These are phyloP conservation scores for Meta bourneti DNA, from an alignment of 2,888 invertebrate species.

Conservation along the genomic window DNA sequence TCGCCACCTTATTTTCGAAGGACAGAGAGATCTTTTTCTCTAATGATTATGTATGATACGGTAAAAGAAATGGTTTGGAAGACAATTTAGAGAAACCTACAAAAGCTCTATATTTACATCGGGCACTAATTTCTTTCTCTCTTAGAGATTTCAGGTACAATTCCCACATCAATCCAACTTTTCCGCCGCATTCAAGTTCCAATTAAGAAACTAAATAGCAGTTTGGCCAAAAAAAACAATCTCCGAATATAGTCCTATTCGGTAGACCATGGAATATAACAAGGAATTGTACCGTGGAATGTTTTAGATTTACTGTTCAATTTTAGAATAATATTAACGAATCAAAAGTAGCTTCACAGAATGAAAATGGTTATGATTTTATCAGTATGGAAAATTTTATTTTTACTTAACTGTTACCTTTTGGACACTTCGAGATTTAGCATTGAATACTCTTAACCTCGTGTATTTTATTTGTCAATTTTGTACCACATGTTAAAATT, in stretches of 20 bases:
- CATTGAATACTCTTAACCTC: no score
- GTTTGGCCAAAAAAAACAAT: background rate
- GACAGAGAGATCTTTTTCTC: background rate
- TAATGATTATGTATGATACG: constrained; percentile 27
- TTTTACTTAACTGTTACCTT: no score
- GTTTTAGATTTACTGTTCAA: background rate
- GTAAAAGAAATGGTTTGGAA: constrained; percentile 5
- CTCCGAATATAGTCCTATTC: constrained; percentile 10
- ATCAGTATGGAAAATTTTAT: no score
- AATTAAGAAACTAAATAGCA: background rate
- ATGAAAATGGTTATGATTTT: no score
- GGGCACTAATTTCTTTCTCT: background rate
- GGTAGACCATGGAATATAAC: no score
- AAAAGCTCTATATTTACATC: constrained; percentile 11
- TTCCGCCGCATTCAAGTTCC: background rate
- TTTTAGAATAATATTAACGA: background rate
- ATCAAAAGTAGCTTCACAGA: constrained; percentile 10
- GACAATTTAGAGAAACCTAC: constrained; percentile 12
- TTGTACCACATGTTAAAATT: no score
- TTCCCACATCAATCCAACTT: constrained; percentile 13
- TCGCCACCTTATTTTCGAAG: background rate
- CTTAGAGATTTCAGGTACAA: background rate
- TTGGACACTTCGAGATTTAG: no score
- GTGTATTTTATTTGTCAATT: no score
- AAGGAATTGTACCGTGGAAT: background rate